A percentile compares a stretch with the other conserved stretches of the same genome.
phyloP scores from a whole-genome alignment of 2,888 invertebrate species.

The Sinhomidia bicolor region DNA sequence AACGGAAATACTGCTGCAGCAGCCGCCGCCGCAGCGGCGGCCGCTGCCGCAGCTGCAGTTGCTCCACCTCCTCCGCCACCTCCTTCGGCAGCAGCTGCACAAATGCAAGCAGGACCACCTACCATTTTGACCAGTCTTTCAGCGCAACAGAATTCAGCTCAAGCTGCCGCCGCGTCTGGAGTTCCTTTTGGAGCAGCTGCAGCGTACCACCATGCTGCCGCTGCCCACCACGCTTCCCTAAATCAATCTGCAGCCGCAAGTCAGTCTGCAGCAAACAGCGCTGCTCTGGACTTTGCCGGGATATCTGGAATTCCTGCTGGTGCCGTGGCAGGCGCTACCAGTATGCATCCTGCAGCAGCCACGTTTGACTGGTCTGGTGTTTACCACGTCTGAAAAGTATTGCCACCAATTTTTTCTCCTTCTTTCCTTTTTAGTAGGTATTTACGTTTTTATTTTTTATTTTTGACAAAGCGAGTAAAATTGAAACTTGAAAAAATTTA shows the following conservation, averaged over 20 bases:
- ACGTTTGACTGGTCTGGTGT: constrained; percentile 69
- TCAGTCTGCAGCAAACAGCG: constrained; percentile 12
- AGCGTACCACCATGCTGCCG: constrained; percentile 48
- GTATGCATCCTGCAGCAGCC: constrained; percentile 65
- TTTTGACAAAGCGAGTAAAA: constrained; percentile 48
- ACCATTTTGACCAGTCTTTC: constrained; percentile 88
- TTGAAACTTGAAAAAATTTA: constrained; percentile 37
- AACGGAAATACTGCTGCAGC: constrained; percentile 83
- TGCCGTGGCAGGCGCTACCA: constrained; percentile 21
- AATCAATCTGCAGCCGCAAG: not conserved
- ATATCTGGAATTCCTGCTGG: constrained; percentile 49
- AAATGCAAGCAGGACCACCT: constrained; percentile 84
- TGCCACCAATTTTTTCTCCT: constrained; percentile 67
- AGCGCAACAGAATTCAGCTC: constrained; percentile 91
- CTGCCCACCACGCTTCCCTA: constrained; percentile 56
- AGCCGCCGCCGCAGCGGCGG: constrained; percentile 83
- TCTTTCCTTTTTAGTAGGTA: constrained; percentile 58
- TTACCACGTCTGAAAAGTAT: constrained; percentile 72
- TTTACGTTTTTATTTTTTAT: constrained; percentile 53
- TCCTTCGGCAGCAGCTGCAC: constrained; percentile 85
- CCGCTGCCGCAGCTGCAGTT: constrained; percentile 60
- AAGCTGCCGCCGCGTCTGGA: constrained; percentile 82
- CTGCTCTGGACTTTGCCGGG: constrained; percentile 53
- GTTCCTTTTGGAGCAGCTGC: constrained; percentile 48
- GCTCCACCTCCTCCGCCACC: constrained; percentile 81